Percentiles rank a stretch among this genome's conserved stretches.
Evolutionary conservation across 2,888 invertebrate genomes (phyloP).

Genomic region (Coelinius sp.): DNA sequence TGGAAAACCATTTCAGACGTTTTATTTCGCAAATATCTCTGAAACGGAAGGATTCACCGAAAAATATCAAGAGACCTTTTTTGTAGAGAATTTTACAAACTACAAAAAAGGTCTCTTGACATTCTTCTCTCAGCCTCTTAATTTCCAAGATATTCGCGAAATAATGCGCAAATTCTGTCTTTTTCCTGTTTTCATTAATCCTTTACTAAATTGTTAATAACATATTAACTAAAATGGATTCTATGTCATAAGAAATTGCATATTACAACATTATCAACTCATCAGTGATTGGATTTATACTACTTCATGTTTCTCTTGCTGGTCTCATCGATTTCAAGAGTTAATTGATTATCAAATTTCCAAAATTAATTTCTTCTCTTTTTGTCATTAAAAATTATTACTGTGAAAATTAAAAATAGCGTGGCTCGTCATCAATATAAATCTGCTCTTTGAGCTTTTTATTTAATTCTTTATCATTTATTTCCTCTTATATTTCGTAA

Average conservation of each 20-base stretch:
- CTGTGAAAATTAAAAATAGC: conserved; percentile 11
- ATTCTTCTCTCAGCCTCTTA: too few relatives aligned
- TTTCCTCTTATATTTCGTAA: not conserved
- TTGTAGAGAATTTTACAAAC: too few relatives aligned
- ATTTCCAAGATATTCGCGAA: too few relatives aligned
- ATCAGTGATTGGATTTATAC: not conserved
- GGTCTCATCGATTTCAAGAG: not conserved
- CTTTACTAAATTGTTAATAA: too few relatives aligned
- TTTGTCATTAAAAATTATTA: not conserved
- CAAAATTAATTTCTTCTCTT: not conserved
- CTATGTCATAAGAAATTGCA: not conserved
- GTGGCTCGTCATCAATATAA: conserved; percentile 3
- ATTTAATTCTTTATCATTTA: not conserved
- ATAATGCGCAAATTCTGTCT: too few relatives aligned
- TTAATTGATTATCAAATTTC: not conserved
- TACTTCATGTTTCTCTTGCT: not conserved
- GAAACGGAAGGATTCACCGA: too few relatives aligned
- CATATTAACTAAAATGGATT: not conserved
- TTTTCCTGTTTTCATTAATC: too few relatives aligned
- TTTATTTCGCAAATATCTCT: too few relatives aligned
- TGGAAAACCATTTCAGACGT: too few relatives aligned
- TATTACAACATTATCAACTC: not conserved
- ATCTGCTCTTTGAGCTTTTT: not conserved
- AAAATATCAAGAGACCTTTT: too few relatives aligned
- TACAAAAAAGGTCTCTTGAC: too few relatives aligned